phyloP scores from a whole-genome alignment of 2,797 vertebrate genomes.

The Lepilemur ruficaudatus region DNA sequence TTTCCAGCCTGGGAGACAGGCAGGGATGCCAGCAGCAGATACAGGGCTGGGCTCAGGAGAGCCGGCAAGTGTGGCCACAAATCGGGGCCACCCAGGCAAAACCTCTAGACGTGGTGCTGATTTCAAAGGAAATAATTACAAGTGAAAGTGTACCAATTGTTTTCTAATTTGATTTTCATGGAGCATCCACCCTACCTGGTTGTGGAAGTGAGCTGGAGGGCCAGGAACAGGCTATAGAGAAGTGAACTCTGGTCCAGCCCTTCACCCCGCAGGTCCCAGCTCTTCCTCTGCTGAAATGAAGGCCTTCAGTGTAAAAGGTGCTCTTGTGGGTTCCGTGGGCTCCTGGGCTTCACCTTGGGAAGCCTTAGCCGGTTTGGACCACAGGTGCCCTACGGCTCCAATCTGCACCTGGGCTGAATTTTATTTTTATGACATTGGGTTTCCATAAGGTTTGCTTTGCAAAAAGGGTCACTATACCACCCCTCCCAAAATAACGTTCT shows the following conservation, averaged over 20 bases:
- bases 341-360: too few relatives aligned
- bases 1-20: neutral
- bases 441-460: neutral
- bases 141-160: accelerated
- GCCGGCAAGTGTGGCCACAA: neutral
- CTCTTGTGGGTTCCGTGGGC: accelerated
- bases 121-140: neutral
- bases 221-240: accelerated
- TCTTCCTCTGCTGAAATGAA: neutral
- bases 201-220: too few relatives aligned
- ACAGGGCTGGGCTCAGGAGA: too few relatives aligned
- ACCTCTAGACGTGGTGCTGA: neutral
- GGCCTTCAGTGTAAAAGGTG: neutral
- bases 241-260: too few relatives aligned
- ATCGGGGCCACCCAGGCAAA: neutral
- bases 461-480: neutral
- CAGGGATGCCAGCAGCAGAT: neutral
- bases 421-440: neutral
- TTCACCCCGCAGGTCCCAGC: accelerated
- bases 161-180: too few relatives aligned
- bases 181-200: accelerated
- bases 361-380: accelerated
- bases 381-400: too few relatives aligned
- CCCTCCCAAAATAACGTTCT: neutral
- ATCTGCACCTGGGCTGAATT: too few relatives aligned